Evolutionary conservation across 2,888 invertebrate genomes (phyloP).

Genomic region (Rhimphoctona megacephalus): DNA sequence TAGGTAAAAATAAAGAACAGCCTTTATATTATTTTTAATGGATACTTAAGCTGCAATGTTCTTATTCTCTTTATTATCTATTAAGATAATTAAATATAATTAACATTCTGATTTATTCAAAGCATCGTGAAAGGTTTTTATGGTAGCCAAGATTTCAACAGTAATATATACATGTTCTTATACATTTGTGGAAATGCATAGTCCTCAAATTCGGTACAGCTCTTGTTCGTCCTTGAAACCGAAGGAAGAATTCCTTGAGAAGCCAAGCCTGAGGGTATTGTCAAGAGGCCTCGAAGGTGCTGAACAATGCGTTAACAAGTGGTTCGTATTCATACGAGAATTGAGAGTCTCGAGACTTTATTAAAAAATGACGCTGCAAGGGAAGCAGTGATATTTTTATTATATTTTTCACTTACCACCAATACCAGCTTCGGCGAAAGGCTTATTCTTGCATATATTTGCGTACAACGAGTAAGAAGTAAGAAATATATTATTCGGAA

Average conservation of each 20-base stretch:
- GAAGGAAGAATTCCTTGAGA: slow-evolving; percentile 45
- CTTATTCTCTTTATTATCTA: slow-evolving; percentile 13
- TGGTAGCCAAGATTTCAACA: not conserved
- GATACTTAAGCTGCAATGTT: not conserved
- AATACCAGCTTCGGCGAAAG: slow-evolving; percentile 55
- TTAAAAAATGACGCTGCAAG: slow-evolving; percentile 10
- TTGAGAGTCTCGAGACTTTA: slow-evolving; percentile 23
- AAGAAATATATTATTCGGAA: slow-evolving; percentile 35
- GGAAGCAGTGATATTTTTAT: slow-evolving; percentile 13
- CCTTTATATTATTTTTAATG: not conserved
- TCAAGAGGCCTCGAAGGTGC: slow-evolving; percentile 61
- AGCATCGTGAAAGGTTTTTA: not conserved
- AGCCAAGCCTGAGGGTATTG: slow-evolving; percentile 41
- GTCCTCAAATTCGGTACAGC: slow-evolving; percentile 50
- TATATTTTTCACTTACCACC: slow-evolving; percentile 57
- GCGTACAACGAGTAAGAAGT: slow-evolving; percentile 56
- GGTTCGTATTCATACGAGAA: slow-evolving; percentile 20
- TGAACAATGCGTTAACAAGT: slow-evolving; percentile 53
- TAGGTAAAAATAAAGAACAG: not conserved
- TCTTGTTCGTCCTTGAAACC: slow-evolving; percentile 52
- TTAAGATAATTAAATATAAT: slow-evolving; percentile 2
- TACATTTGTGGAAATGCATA: slow-evolving; percentile 8
- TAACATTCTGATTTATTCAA: slow-evolving; percentile 18
- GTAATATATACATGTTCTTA: not conserved
- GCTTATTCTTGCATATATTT: slow-evolving; percentile 56